phyloP scores from a whole-genome alignment of 2,113 vertebrate genomes.

The Tachuris rubrigastra region DNA sequence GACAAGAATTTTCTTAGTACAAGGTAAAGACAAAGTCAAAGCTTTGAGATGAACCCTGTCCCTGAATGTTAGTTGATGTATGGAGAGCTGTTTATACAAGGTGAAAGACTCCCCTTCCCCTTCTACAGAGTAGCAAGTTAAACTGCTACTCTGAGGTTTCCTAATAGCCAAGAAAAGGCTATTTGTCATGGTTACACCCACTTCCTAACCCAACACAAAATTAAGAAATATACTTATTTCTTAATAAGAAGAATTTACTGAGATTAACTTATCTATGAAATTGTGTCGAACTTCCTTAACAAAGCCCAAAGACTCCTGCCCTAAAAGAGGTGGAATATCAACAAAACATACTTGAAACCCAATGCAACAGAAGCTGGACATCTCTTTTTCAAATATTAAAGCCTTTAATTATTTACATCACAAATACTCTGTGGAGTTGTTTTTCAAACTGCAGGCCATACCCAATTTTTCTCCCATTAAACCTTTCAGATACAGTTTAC shows the following conservation, averaged over 20 bases:
- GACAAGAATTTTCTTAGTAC: neutral
- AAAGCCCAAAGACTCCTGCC: neutral
- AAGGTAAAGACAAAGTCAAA: neutral
- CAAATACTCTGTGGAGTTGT: neutral
- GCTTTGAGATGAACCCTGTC: neutral
- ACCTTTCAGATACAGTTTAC: neutral
- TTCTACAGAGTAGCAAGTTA: neutral
- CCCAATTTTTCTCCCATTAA: rapidly evolving
- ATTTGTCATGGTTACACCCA: neutral
- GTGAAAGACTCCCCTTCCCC: neutral
- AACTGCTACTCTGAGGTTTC: slow-evolving; percentile 7
- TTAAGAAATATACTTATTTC: neutral
- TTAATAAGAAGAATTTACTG: neutral
- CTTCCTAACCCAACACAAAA: neutral
- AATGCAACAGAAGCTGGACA: neutral
- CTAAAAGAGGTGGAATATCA: neutral
- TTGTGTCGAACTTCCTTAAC: neutral
- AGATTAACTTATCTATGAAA: neutral
- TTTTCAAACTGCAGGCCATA: neutral
- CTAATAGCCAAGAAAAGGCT: neutral
- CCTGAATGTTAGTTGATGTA: neutral
- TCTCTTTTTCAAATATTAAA: neutral
- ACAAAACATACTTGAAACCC: neutral
- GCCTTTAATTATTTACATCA: neutral
- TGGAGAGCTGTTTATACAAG: rapidly evolving